phyloP scores from a whole-genome alignment of 2,888 invertebrate genomes.

The Bedellia somnulentella region DNA sequence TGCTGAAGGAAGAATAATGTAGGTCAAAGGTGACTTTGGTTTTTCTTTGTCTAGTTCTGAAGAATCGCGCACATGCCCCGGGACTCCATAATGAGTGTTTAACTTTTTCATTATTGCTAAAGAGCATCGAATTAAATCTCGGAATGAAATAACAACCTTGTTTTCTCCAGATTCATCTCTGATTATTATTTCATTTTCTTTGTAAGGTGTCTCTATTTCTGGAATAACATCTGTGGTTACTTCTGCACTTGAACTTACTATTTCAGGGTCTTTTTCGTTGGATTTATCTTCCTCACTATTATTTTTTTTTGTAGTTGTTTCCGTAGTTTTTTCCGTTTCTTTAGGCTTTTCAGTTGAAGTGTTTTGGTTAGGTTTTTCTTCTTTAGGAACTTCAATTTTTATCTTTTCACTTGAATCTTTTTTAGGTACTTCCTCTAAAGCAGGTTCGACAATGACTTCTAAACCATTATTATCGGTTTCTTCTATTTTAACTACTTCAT shows the following conservation, averaged over 20 bases:
- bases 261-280: conserved; percentile 1
- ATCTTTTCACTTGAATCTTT: no score
- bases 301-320: conserved; percentile 18
- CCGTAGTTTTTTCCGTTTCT: conserved; percentile 25
- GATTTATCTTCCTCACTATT: neutral
- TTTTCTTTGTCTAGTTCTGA: conserved; percentile 8
- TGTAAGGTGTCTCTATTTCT: neutral
- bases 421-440: no score
- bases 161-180: neutral
- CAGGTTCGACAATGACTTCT: no score
- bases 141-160: conserved; percentile 5
- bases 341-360: conserved; percentile 11
- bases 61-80: no score
- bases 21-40: conserved; percentile 30
- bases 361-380: conserved; percentile 17
- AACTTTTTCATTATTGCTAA: no score
- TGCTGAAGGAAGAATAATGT: conserved; percentile 30
- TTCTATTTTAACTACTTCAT: neutral
- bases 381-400: conserved; percentile 8
- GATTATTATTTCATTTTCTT: neutral
- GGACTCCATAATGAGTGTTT: no score
- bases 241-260: neutral
- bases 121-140: conserved; percentile 7
- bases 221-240: no score
- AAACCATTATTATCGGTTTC: no score